Conservation (phyloP, 2,797 vertebrate genomes). For the Ctenosaura bakeri region DNA sequence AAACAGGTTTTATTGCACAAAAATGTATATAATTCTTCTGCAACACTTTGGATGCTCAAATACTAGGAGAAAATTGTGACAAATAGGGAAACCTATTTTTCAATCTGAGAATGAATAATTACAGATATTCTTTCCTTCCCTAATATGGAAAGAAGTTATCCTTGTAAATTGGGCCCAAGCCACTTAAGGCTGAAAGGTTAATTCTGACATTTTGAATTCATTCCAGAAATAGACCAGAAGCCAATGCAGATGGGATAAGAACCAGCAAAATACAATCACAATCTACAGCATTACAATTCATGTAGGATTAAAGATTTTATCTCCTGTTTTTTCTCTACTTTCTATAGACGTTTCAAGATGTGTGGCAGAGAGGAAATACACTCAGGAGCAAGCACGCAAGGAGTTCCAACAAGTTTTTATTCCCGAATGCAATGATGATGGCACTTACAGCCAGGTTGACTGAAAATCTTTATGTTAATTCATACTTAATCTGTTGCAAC, state of each 20-base stretch:
- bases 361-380: conserved; percentile 97
- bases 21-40: too few species aligned
- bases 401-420: conserved; percentile 96
- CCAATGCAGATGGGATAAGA: neutral
- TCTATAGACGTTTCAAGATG: conserved; percentile 93
- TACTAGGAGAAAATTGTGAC: too few species aligned
- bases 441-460: conserved; percentile 94
- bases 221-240: neutral
- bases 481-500: neutral
- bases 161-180: neutral
- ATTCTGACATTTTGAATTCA: neutral
- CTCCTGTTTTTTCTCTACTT: conserved; percentile 12
- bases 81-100: too few species aligned
- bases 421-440: conserved; percentile 95
- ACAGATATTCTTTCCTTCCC: too few species aligned
- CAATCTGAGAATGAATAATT: too few species aligned
- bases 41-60: too few species aligned
- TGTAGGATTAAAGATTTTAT: conserved; percentile 27
- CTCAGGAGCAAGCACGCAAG: conserved; percentile 97
- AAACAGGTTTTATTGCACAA: too few species aligned
- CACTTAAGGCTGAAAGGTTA: neutral
- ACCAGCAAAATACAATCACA: neutral
- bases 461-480: conserved; percentile 40
- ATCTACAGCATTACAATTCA: conserved; percentile 51
- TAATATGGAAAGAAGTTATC: neutral